A percentile compares a stretch with the other conserved stretches of the same genome.
These are phyloP conservation scores for Cynocephalus volans DNA, from an alignment of 2,113 vertebrate genomes.

Conservation along the genomic window DNA sequence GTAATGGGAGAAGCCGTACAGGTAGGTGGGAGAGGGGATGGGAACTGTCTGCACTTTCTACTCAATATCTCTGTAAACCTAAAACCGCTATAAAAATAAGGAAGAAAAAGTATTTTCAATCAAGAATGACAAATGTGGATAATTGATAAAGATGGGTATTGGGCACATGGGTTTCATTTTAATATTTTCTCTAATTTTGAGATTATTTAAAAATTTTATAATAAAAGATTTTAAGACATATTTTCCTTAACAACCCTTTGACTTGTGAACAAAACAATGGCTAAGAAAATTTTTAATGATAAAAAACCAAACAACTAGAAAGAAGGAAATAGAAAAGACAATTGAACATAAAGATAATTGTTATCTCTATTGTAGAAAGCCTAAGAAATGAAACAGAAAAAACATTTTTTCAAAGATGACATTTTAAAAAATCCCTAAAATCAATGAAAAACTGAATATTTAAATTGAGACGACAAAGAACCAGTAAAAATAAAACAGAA, in stretches of 20 bases:
- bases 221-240: background rate
- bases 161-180: background rate
- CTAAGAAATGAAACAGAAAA: conserved; percentile 23
- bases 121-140: conserved; percentile 14
- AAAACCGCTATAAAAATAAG: too few species aligned
- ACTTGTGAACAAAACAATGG: background rate
- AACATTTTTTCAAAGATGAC: background rate
- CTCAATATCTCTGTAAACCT: too few species aligned
- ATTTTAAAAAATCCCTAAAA: background rate
- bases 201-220: conserved; percentile 1
- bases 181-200: background rate
- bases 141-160: background rate
- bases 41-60: too few species aligned
- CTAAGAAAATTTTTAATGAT: conserved; percentile 29
- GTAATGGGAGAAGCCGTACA: too few species aligned
- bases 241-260: conserved; percentile 19
- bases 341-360: background rate
- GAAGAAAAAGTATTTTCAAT: background rate
- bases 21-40: too few species aligned
- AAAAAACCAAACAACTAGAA: background rate
- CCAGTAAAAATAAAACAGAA: background rate
- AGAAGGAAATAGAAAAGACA: background rate
- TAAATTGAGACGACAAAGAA: background rate
- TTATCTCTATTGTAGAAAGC: background rate
- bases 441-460: background rate